A percentile compares a stretch with the other conserved stretches of the same genome.
Conservation (phyloP, 37 sponge, comb jelly and placozoan species). For the Halichondria panicea region DNA sequence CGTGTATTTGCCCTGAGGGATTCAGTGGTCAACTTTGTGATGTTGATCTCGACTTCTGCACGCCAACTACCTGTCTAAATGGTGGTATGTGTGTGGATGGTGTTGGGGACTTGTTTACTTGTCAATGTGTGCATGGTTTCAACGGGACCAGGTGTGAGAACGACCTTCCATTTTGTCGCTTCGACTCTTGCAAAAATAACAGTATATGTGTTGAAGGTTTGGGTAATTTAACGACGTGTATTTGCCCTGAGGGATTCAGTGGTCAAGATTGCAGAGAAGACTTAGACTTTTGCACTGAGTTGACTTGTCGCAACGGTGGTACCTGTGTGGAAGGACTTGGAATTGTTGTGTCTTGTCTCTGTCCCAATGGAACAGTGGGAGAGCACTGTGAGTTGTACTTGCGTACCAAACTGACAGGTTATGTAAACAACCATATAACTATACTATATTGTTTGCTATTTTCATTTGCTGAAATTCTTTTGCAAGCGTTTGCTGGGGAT, state of each 20-base stretch:
- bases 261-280: slow-evolving; percentile 31
- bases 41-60: slow-evolving; percentile 2
- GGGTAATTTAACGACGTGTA: slow-evolving; percentile 41
- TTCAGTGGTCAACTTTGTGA: slow-evolving; percentile 50
- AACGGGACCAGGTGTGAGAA: slow-evolving; percentile 43
- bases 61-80: slow-evolving; percentile 6
- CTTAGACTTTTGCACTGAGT: slow-evolving; percentile 26
- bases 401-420: too few relatives aligned
- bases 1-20: slow-evolving; percentile 39
- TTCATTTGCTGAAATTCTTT: too few relatives aligned
- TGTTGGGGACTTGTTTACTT: slow-evolving; percentile 11
- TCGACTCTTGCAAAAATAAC: slow-evolving; percentile 51
- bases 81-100: slow-evolving; percentile 41
- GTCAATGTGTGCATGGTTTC: slow-evolving; percentile 48
- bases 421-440: too few relatives aligned
- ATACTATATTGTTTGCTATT: too few relatives aligned
- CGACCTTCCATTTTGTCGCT: slow-evolving; percentile 32
- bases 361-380: slow-evolving; percentile 29
- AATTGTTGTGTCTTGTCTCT: slow-evolving; percentile 5
- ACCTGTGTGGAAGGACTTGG: slow-evolving; percentile 56
- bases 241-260: slow-evolving; percentile 34
- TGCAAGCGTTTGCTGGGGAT: too few relatives aligned
- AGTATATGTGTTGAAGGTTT: slow-evolving; percentile 45
- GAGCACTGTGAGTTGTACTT: slow-evolving; percentile 19
- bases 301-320: slow-evolving; percentile 61